Base-by-base conservation (phyloP, 2,797 vertebrate genomes). In the Macroramphosus scolopax region DNA sequence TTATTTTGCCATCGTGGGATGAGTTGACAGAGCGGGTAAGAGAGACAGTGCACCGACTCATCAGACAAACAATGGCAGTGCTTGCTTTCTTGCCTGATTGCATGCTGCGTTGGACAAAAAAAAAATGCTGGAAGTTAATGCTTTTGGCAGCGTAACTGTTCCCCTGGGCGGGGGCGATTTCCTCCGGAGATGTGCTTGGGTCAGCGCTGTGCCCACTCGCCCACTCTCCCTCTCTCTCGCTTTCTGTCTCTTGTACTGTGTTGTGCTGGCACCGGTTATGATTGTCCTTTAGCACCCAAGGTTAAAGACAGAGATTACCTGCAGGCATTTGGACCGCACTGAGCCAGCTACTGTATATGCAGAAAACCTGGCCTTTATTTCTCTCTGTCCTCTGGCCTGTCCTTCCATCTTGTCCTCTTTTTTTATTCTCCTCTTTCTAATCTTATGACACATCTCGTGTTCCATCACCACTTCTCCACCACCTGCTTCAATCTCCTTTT, bases 131-230 rank as follows among this genome's bases (percentile, higher is more conserved):
- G 59, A 80, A 75, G 77, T 73, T 83, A 83, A 82, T 88, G 78
- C 73, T 37, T 78, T 82, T 85, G 79, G 87, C 86, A 87, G 85
- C 61, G 14, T 64, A 63, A 65, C 26, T 3, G 44, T 22, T 48
- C 54, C 50, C 17, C 10, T 32, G 54, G 55, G 63, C 42, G 48
- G 71, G 63, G 78, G 51, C 50, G 57, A 70, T 77, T 78, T 80
- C 67, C 81, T 72, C 71, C 12, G 6, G 80, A 84, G 82, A 82
- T 84, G 58, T 85, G 84, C 85, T 81, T 85, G 24, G 68, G 75
- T 88, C 87, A 87, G 86, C 84, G 24, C 63, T 57, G 60, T 74
- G 66, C 63, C 65, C 42, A 51, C 66, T 53, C 44, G n/a, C 44
- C 49, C 50, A 36, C 49, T 35, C 54, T 20, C 31, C 37, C 51